Conservation (phyloP, 2,888 invertebrate species). For the Drosophila formosana region DNA sequence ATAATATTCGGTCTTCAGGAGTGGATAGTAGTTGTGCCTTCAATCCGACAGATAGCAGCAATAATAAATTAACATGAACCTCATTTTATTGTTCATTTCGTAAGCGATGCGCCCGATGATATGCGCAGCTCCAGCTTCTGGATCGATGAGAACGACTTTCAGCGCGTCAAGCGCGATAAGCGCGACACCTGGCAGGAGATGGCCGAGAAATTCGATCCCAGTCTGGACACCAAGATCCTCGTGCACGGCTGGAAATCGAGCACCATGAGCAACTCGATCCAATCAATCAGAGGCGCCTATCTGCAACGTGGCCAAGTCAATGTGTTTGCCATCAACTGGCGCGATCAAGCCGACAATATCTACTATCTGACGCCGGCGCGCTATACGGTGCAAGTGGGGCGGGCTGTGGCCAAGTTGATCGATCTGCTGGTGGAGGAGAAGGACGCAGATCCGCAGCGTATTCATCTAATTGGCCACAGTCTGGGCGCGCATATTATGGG, state of each 20-base stretch:
- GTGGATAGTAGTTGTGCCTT: no score
- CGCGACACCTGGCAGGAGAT: conserved; percentile 83
- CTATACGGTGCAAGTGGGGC: conserved; percentile 83
- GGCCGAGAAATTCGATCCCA: conserved; percentile 82
- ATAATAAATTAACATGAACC: no score
- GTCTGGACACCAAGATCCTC: conserved; percentile 83
- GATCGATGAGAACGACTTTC: conserved; percentile 68
- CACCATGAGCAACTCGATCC: conserved; percentile 83
- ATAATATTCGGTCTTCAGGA: no score
- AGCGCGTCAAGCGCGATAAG: conserved; percentile 64
- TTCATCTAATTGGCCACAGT: conserved; percentile 86
- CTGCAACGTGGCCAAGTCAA: conserved; percentile 79
- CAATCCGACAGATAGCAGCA: no score
- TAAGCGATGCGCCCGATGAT: conserved; percentile 63
- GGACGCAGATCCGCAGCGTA: conserved; percentile 78
- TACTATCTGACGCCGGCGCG: conserved; percentile 83
- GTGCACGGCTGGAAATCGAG: conserved; percentile 85
- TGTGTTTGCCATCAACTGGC: conserved; percentile 84
- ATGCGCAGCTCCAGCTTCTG: conserved; percentile 69
- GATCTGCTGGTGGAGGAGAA: conserved; percentile 83
- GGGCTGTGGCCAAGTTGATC: conserved; percentile 83
- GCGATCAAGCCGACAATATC: conserved; percentile 83
- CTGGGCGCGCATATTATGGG: conserved; percentile 88
- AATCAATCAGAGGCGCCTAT: conserved; percentile 84
- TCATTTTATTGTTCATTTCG: background rate